These are phyloP conservation scores for Aegithalos caudatus DNA, from an alignment of 2,113 vertebrate species.

Conservation along the genomic window DNA sequence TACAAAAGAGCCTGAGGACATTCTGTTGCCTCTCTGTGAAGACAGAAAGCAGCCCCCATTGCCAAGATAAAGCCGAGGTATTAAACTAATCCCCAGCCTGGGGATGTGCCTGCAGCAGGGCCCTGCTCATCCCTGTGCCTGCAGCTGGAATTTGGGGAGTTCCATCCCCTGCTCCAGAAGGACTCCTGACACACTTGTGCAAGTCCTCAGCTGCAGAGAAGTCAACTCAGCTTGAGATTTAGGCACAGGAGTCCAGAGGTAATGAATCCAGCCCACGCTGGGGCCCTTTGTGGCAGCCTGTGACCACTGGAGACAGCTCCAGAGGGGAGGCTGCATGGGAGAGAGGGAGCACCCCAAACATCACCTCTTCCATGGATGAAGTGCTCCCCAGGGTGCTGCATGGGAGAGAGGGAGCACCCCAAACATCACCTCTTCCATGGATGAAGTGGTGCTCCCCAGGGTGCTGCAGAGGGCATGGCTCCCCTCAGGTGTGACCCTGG, in stretches of 20 bases:
- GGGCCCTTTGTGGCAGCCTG: background rate
- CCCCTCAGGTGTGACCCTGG: rapidly evolving
- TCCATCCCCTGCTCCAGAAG: background rate
- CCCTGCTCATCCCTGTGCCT: background rate
- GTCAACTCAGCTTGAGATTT: background rate
- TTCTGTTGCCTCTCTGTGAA: slow-evolving; percentile 49
- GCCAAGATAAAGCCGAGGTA: background rate
- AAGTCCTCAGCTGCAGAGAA: background rate
- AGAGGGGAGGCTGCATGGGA: background rate
- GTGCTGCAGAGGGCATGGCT: background rate
- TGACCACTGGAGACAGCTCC: background rate
- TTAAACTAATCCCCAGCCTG: background rate
- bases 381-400: background rate
- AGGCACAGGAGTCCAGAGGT: background rate
- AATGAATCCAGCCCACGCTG: background rate
- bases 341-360: background rate
- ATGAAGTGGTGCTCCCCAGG: rapidly evolving
- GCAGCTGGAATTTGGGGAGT: background rate
- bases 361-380: rapidly evolving
- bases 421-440: rapidly evolving
- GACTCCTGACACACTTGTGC: background rate
- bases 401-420: background rate
- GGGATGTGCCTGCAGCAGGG: background rate
- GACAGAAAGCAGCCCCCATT: background rate
- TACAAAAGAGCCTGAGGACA: slow-evolving; percentile 62